These are phyloP conservation scores for Campylomormyrus tamandua DNA, from an alignment of 2,113 vertebrate genomes.

Conservation along the genomic window DNA sequence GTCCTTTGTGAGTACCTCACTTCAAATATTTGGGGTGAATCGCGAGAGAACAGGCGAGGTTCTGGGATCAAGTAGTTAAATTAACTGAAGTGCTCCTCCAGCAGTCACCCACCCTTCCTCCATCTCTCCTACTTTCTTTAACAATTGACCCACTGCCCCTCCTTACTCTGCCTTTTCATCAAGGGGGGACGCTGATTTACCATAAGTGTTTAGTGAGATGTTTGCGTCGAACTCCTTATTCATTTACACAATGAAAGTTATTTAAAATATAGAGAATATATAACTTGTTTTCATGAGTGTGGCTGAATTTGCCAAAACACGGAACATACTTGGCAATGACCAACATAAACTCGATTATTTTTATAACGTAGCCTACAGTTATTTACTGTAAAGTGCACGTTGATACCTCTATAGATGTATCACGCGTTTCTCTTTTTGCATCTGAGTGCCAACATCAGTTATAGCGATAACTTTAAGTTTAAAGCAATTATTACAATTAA, in stretches of 20 bases:
- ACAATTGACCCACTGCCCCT: slow-evolving; percentile 25
- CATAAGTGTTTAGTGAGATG: background rate
- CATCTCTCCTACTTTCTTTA: slow-evolving; percentile 4
- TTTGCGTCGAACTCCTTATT: background rate
- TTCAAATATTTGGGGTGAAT: slow-evolving; percentile 59
- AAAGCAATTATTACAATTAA: background rate
- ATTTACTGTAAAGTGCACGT: background rate
- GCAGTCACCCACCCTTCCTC: slow-evolving; percentile 20
- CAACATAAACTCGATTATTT: background rate
- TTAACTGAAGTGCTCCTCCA: slow-evolving; percentile 52
- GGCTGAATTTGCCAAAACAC: background rate
- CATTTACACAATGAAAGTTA: background rate
- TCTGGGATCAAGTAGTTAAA: slow-evolving; percentile 58
- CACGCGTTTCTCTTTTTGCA: background rate
- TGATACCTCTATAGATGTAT: background rate
- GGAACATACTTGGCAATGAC: background rate
- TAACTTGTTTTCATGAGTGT: background rate
- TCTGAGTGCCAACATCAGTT: background rate
- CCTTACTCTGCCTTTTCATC: slow-evolving; percentile 30
- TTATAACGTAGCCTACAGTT: background rate
- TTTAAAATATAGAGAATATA: background rate
- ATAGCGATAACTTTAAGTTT: background rate
- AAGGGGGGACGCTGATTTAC: background rate
- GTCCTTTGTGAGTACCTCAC: slow-evolving; percentile 58
- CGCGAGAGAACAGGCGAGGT: slow-evolving; percentile 44